phyloP scores from a whole-genome alignment of 2,888 invertebrate species.

The Vesta saturnalis region DNA sequence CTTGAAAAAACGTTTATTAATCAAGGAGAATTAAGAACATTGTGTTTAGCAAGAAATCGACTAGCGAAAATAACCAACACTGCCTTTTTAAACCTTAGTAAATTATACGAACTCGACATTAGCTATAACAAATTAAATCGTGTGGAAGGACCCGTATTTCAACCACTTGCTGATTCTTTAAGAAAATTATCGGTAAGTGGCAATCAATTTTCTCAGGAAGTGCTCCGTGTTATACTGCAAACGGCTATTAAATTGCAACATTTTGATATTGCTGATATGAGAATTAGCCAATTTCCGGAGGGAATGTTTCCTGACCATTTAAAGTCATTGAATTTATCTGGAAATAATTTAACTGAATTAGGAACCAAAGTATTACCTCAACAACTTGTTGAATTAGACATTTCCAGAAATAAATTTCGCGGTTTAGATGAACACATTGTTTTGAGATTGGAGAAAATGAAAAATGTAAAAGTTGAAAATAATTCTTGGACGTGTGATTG shows the following conservation, averaged over 20 bases:
- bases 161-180: constrained; percentile 70
- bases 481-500: constrained; percentile 77
- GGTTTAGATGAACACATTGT: constrained; percentile 70
- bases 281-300: constrained; percentile 66
- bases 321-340: constrained; percentile 75
- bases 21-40: constrained; percentile 64
- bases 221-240: constrained; percentile 68
- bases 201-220: constrained; percentile 68
- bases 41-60: constrained; percentile 76
- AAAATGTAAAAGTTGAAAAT: constrained; percentile 65
- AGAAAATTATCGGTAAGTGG: constrained; percentile 76
- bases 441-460: constrained; percentile 68
- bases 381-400: constrained; percentile 72
- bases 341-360: constrained; percentile 72
- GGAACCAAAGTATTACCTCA: constrained; percentile 68
- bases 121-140: constrained; percentile 79
- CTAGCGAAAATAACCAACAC: constrained; percentile 78
- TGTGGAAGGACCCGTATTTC: constrained; percentile 71
- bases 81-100: constrained; percentile 77
- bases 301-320: constrained; percentile 71
- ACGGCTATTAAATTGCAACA: constrained; percentile 68
- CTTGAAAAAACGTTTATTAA: constrained; percentile 76
- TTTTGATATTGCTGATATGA: constrained; percentile 70
- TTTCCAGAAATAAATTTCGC: constrained; percentile 78
- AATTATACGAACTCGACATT: constrained; percentile 76